Base-by-base conservation (phyloP, 2,113 vertebrate genomes). In the Amphilophus citrinellus region DNA sequence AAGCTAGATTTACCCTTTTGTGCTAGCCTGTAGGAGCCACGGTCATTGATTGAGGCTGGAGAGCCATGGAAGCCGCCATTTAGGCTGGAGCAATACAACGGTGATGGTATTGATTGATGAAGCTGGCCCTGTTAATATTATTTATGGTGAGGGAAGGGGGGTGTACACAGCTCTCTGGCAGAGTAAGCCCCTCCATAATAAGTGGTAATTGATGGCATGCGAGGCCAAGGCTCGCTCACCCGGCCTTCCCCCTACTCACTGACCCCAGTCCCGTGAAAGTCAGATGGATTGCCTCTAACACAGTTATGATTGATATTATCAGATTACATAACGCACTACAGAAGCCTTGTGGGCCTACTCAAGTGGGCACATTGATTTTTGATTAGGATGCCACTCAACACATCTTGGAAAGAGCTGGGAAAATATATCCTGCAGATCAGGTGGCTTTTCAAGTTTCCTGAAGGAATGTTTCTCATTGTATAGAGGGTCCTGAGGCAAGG, bases 291-390 rank as follows among this genome's bases (percentile, higher is more conserved):
- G 97, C 96, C 94, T 96, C 96, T 97, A 97, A 98, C 97, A 96
- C 97, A 95, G 97, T 98, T 98, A 98, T 96, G 96, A 97, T 97
- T 96, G 97, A 97, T 97, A 96, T 96, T 96, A 98, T 98, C 97
- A 98, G 97, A 98, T 98, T 96, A 98, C 95, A 97, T 97, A 96
- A 96, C 93, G 94, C 76, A 63, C 93, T 91, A 96, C 94, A 95
- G 92, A 96, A 91, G 94, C 90, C 94, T 95, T 94, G 89, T 95
- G 94, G 95, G 93, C 89, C 93, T 92, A 91, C 96, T 95, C 96
- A 96, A 97, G 96, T 96, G 93, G 93, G 94, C 92, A 94, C 95
- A 98, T 97, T 97, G 98, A 98, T 98, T 98, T 99, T 98, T 89
- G 94, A 98, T 98, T 98, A 98, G 77, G 92, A 96, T 92, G 91